Evolutionary conservation across 2,113 vertebrate species (phyloP).

Genomic region (Chaetodon auriga): DNA sequence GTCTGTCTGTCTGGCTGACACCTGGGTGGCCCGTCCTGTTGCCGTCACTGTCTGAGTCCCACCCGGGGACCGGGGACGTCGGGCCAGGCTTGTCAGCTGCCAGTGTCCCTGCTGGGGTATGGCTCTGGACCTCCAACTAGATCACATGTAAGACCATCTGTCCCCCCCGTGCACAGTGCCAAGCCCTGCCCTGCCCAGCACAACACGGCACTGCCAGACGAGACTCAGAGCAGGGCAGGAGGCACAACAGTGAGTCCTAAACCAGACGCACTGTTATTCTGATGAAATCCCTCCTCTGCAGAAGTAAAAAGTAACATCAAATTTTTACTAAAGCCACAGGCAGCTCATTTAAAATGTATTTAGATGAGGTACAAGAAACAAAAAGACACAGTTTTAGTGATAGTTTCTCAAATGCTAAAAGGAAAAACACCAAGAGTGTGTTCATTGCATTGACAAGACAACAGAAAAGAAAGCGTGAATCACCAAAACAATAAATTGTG

Average conservation of each 20-base stretch:
- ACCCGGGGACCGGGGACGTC: constrained; percentile 46
- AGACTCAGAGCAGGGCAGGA: constrained; percentile 54
- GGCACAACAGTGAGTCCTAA: constrained; percentile 37
- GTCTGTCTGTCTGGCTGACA: constrained; percentile 52
- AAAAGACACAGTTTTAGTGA: constrained; percentile 22
- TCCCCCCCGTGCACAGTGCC: constrained; percentile 59
- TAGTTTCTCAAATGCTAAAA: constrained; percentile 13
- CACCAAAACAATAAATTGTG: constrained; percentile 22
- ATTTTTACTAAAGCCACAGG: constrained; percentile 60
- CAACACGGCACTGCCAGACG: constrained; percentile 61
- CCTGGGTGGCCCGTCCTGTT: constrained; percentile 64
- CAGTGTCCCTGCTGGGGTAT: constrained; percentile 64
- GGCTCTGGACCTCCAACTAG: constrained; percentile 70
- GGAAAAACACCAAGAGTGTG: constrained; percentile 20
- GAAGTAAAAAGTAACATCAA: constrained; percentile 46
- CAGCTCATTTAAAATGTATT: constrained; percentile 64
- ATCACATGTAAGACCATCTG: constrained; percentile 78
- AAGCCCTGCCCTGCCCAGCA: constrained; percentile 61
- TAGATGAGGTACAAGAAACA: constrained; percentile 39
- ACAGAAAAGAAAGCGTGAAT: constrained; percentile 9
- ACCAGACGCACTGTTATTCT: constrained; percentile 44
- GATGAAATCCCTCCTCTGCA: constrained; percentile 53
- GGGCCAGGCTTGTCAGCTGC: constrained; percentile 68
- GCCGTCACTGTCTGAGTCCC: constrained; percentile 30
- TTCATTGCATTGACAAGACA: not conserved